Evolutionary conservation across 2,888 invertebrate species (phyloP), one percentile per base, ranked within the genome.

Genomic region (Scaptodrosophila latifasciaeformis): DNA sequence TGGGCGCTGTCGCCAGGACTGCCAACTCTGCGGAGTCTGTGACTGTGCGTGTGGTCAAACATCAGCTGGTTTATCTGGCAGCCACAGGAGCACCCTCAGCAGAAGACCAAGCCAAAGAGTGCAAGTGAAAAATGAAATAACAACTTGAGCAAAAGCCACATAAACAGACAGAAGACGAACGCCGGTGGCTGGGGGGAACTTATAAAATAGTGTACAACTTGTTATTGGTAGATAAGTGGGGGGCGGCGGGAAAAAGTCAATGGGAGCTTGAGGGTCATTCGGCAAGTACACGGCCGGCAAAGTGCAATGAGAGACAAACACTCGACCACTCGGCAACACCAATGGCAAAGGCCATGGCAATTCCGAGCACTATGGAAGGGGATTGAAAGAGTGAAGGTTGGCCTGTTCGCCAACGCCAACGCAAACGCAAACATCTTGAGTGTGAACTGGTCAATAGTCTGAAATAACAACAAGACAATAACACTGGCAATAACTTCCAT

Each of bases 401-500:
- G 13, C 34, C 12, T 13, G 13, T 34, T 12, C 34, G 34, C 15
- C 35, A 42, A 31, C 34, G 35, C 31, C 49, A 45, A 42, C n/a
- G n/a, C n/a, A 45, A 59, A 67, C 44, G 69, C 75, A 77, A 74
- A 72, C 71, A 72, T 59, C 60, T 74, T 56, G 58, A 75, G 78
- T 67, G 75, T 55, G 69, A 74, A 71, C 67, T 78, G 75, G 78
- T 75, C 74, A 77, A 74, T 74, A 77, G 78, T 67, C 75, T 65
- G 70, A 74, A 76, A 74, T 77, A 77, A 65, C 74, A 74, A 69
- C 71, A 71, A 77, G 78, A 67, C 74, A 67, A 77, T 75, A 69
- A 71, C 71, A 75, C 71, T 67, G 78, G 75, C 75, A 69, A 74
- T 74, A 77, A 69, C 62, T 77, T 65, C n/a, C 7, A 29, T 15